Evolutionary conservation across 2,113 vertebrate species (phyloP).

Genomic region (Gymnogyps californianus): DNA sequence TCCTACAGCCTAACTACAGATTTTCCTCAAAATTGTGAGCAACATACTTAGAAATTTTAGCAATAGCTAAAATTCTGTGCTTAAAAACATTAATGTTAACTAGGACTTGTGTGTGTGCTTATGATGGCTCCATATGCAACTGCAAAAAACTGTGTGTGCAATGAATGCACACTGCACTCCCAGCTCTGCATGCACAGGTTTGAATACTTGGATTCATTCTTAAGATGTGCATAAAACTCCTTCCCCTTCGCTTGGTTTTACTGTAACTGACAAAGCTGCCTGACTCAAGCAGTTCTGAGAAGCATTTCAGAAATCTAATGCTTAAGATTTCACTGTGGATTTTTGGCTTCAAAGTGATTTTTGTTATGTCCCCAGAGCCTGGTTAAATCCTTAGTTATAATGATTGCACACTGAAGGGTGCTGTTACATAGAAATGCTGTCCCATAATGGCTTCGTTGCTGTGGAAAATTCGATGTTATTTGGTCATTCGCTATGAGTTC

Average conservation of each 20-base stretch:
- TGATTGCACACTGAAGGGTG: slow-evolving; percentile 71
- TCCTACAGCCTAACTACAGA: neutral
- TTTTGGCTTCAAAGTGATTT: slow-evolving; percentile 68
- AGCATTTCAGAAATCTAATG: slow-evolving; percentile 38
- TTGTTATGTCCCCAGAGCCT: slow-evolving; percentile 60
- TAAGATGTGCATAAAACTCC: neutral
- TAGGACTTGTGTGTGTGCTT: neutral
- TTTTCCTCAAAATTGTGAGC: neutral
- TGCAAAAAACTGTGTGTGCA: neutral
- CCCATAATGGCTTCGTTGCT: slow-evolving; percentile 75
- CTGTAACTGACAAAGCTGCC: slow-evolving; percentile 41
- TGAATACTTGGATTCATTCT: slow-evolving; percentile 2
- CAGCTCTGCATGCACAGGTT: neutral
- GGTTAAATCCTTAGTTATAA: slow-evolving; percentile 68
- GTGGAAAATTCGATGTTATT: slow-evolving; percentile 77
- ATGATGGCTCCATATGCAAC: neutral
- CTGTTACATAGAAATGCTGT: slow-evolving; percentile 74
- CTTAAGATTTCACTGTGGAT: slow-evolving; percentile 49
- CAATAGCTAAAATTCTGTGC: neutral
- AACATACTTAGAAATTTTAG: neutral
- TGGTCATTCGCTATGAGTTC: slow-evolving; percentile 68
- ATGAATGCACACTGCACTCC: neutral
- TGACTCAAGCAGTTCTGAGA: slow-evolving; percentile 23
- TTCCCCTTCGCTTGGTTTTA: slow-evolving; percentile 13
- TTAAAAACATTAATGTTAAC: neutral